Conservation (phyloP, 2,113 vertebrate species). For the Salvelinus sp. region DNA sequence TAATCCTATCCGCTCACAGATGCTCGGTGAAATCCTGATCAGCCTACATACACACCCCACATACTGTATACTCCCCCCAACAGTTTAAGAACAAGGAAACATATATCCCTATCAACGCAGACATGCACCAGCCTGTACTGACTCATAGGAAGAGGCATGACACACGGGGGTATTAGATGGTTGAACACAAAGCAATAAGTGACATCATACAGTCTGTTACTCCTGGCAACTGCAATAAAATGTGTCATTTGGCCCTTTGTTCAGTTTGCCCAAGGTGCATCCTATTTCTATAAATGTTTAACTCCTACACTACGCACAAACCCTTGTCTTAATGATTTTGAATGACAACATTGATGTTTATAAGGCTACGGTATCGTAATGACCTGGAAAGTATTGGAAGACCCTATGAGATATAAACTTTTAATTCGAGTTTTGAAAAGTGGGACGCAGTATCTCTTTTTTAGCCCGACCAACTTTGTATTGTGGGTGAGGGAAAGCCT, state of each 20-base stretch:
- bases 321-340: neutral
- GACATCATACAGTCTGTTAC: neutral
- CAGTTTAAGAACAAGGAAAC: slow-evolving; percentile 30
- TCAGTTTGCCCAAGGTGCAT: slow-evolving; percentile 2
- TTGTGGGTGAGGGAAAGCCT: neutral
- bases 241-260: slow-evolving; percentile 27
- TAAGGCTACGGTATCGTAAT: no score
- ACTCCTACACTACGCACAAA: neutral
- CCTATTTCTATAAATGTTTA: slow-evolving; percentile 10
- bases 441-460: neutral
- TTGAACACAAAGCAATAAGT: neutral
- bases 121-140: slow-evolving; percentile 30
- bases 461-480: neutral
- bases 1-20: slow-evolving; percentile 35
- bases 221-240: neutral
- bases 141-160: slow-evolving; percentile 24
- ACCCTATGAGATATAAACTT: neutral
- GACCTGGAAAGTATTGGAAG: neutral
- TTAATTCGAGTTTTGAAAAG: neutral
- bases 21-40: neutral
- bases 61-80: slow-evolving; percentile 2
- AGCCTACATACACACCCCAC: slow-evolving; percentile 12
- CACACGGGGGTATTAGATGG: neutral
- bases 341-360: no score
- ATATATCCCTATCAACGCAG: slow-evolving; percentile 48